Conservation (phyloP, 2,113 vertebrate genomes). For the Progne subis region DNA sequence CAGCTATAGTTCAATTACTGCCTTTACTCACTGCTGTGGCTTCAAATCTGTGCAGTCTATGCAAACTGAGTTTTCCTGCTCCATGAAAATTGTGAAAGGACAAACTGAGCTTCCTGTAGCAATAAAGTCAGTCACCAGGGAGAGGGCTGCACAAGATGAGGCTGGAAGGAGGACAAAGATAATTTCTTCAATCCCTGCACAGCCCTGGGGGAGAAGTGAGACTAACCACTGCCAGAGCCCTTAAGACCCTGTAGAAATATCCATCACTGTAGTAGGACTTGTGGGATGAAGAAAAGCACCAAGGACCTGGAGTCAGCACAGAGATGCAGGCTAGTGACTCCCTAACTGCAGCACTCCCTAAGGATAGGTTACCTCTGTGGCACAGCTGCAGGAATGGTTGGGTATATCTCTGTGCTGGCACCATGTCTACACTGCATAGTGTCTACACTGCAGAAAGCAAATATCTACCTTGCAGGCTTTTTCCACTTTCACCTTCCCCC, state of each 20-base stretch:
- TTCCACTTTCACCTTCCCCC: not conserved
- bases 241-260: not conserved
- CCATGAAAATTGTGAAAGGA: not conserved
- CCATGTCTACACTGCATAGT: not conserved
- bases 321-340: not conserved
- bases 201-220: not conserved
- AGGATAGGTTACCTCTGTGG: not conserved
- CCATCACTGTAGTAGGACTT: not conserved
- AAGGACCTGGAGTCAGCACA: accelerated
- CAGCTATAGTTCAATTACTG: not conserved
- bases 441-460: not conserved
- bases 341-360: not conserved
- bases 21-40: not conserved
- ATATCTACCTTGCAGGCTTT: not conserved
- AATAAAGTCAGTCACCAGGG: not conserved
- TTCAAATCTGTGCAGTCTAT: not conserved
- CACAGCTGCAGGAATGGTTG: accelerated
- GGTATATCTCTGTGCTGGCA: accelerated
- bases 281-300: accelerated
- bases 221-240: not conserved
- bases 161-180: not conserved
- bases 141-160: not conserved
- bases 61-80: not conserved
- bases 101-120: not conserved
- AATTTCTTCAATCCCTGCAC: not conserved